These are phyloP conservation scores for Scaptomyza parva DNA, from an alignment of 2,888 invertebrate genomes.

Conservation along the genomic window DNA sequence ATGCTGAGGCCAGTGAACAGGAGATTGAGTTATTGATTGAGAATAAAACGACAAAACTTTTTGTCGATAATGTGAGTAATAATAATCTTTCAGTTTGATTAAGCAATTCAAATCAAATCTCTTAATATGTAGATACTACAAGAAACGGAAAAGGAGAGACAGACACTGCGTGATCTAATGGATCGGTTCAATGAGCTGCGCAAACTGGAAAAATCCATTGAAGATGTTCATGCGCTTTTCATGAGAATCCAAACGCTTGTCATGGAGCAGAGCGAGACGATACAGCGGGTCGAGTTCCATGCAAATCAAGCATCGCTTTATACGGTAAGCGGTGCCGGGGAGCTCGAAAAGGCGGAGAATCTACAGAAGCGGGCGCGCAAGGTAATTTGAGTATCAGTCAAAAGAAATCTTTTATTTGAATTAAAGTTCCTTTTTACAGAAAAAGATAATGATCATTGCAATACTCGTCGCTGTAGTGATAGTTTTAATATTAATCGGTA, in stretches of 20 bases:
- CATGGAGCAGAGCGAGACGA: conserved; percentile 84
- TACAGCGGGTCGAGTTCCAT: conserved; percentile 84
- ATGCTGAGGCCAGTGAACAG: conserved; percentile 84
- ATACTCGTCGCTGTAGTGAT: conserved; percentile 73
- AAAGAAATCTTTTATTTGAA: neutral
- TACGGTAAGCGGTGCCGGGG: conserved; percentile 83
- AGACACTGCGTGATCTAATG: conserved; percentile 83
- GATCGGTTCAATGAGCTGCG: conserved; percentile 83
- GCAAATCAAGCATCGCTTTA: conserved; percentile 83
- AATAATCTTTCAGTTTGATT: neutral
- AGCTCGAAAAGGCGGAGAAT: conserved; percentile 77
- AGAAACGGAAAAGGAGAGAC: conserved; percentile 84
- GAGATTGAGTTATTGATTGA: conserved; percentile 84
- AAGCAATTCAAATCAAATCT: neutral
- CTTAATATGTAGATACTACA: conserved; percentile 80
- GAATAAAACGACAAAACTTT: conserved; percentile 84
- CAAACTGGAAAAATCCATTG: conserved; percentile 84
- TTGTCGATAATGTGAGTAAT: conserved; percentile 84
- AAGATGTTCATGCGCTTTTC: conserved; percentile 84
- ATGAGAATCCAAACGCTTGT: conserved; percentile 84
- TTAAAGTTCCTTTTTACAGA: conserved; percentile 64
- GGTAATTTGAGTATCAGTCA: conserved; percentile 49
- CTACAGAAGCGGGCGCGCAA: conserved; percentile 76
- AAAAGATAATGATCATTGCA: conserved; percentile 80
- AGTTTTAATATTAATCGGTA: conserved; percentile 78